A percentile compares a stretch with the other conserved stretches of the same genome.
Evolutionary conservation across 2,113 vertebrate genomes (phyloP).

Genomic region (Smithornis capensis): DNA sequence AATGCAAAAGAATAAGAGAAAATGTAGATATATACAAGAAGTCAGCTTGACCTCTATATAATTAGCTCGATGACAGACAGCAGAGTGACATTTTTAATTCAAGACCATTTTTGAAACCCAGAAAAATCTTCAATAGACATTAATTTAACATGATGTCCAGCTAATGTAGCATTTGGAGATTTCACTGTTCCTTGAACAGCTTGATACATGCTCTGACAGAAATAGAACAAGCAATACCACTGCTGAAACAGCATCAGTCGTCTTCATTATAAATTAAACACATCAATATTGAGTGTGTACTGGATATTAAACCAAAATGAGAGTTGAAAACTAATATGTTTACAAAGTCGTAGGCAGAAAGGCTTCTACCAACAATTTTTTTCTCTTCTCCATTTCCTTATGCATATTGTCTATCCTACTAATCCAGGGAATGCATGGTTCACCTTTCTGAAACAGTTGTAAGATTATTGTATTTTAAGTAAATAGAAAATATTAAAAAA

Average conservation of each 20-base stretch:
- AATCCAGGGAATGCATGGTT: background rate
- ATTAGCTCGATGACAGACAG: background rate
- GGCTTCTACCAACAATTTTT: background rate
- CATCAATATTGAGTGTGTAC: background rate
- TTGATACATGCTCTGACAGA: slow-evolving; percentile 9
- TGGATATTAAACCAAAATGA: background rate
- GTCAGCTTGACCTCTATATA: background rate
- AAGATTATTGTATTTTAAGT: background rate
- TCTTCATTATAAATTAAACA: slow-evolving; percentile 46
- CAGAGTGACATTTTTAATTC: slow-evolving; percentile 20
- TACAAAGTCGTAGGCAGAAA: background rate
- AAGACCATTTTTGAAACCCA: background rate
- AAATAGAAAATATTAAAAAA: background rate
- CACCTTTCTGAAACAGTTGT: background rate
- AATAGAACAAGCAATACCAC: background rate
- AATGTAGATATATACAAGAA: background rate
- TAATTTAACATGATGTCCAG: background rate
- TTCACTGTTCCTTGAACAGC: background rate
- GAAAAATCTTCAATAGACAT: background rate
- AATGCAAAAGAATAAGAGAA: background rate
- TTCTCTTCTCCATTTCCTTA: background rate
- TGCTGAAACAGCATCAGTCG: slow-evolving; percentile 25
- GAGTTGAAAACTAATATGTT: background rate
- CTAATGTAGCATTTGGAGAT: background rate
- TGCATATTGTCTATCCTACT: background rate